phyloP scores from a whole-genome alignment of 2,113 vertebrate genomes.

The Pteropus alecto region DNA sequence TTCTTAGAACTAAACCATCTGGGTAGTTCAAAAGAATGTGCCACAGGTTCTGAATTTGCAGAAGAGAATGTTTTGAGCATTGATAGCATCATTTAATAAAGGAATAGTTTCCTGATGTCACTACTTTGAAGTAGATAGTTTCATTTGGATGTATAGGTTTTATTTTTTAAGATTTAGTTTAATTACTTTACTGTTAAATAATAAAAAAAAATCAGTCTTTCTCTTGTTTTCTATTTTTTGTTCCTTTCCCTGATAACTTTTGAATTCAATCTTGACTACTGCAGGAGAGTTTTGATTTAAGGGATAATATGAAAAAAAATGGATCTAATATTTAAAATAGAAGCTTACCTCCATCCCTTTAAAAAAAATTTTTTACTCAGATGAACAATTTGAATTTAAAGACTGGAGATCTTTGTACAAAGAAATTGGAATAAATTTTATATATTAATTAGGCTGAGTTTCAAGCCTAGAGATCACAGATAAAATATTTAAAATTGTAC shows the following conservation, averaged over 20 bases:
- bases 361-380: neutral
- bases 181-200: conserved; percentile 38
- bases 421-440: conserved; percentile 71
- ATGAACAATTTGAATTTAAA: conserved; percentile 63
- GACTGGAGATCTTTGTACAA: conserved; percentile 75
- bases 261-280: neutral
- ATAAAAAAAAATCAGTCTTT: conserved; percentile 5
- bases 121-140: conserved; percentile 10
- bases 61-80: conserved; percentile 8
- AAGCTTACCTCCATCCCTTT: neutral
- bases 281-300: conserved; percentile 22
- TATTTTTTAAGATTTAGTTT: conserved; percentile 12
- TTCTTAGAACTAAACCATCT: neutral
- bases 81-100: conserved; percentile 15
- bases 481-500: conserved; percentile 55
- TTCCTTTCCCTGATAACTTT: neutral
- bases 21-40: conserved; percentile 31
- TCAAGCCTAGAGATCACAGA: conserved; percentile 59
- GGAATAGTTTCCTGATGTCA: neutral
- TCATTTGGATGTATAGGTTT: conserved; percentile 33
- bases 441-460: conserved; percentile 64
- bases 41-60: neutral
- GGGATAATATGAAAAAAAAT: neutral
- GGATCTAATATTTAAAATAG: conserved; percentile 23
- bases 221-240: neutral